A percentile compares a stretch with the other conserved stretches of the same genome.
These are phyloP conservation scores for Podarcis siculus DNA, from an alignment of 2,797 vertebrate species.

Conservation along the genomic window DNA sequence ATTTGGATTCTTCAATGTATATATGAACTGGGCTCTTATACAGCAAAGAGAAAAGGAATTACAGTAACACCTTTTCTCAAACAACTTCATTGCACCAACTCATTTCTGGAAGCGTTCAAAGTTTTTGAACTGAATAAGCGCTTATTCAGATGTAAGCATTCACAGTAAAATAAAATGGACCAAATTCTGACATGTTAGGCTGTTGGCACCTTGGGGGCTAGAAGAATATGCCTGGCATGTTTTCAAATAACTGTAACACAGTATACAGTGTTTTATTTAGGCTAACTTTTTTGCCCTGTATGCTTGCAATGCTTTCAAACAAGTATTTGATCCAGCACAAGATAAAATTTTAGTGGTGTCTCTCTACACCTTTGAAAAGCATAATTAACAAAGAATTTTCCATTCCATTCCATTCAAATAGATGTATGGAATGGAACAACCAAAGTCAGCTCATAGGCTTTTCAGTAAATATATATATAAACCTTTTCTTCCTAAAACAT, in stretches of 20 bases:
- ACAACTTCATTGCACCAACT: not conserved
- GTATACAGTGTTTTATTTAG: not conserved
- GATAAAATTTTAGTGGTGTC: not conserved
- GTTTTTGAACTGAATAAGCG: not conserved
- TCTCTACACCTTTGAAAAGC: too few relatives aligned
- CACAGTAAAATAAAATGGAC: not conserved
- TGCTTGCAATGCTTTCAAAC: not conserved
- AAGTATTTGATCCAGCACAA: not conserved
- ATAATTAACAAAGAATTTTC: constrained; percentile 41
- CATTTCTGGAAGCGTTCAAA: not conserved
- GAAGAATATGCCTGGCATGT: not conserved
- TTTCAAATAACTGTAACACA: constrained; percentile 2
- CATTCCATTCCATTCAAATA: constrained; percentile 25
- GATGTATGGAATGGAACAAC: constrained; percentile 3
- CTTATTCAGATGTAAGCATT: not conserved
- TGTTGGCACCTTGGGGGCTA: not conserved
- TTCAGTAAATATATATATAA: not conserved
- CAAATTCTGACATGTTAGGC: not conserved
- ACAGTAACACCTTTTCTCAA: not conserved
- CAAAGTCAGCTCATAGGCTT: constrained; percentile 21
- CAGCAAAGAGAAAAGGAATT: not conserved
- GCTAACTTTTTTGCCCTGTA: not conserved
- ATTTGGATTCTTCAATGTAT: not conserved
- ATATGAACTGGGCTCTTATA: not conserved
- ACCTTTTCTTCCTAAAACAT: not conserved